These are phyloP conservation scores for Chelonus formosanus DNA, from an alignment of 2,888 invertebrate genomes.

Conservation along the genomic window DNA sequence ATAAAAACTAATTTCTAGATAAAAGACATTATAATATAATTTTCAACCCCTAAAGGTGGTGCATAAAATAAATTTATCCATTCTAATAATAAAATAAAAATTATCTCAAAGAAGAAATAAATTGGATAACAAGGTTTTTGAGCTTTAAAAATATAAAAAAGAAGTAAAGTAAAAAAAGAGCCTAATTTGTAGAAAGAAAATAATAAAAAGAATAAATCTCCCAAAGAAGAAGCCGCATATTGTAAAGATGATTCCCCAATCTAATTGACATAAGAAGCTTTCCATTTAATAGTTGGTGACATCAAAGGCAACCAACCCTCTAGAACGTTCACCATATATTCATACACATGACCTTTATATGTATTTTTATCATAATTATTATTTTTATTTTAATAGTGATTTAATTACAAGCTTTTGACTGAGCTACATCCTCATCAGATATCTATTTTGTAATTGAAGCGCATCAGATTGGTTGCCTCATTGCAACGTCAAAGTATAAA, in stretches of 20 bases:
- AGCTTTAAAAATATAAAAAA: too few relatives aligned
- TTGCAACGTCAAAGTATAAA: conserved; percentile 17
- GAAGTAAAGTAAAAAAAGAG: too few relatives aligned
- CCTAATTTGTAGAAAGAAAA: conserved; percentile 1
- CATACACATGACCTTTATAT: too few relatives aligned
- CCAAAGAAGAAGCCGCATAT: not conserved
- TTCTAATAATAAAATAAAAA: too few relatives aligned
- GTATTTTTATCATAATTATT: too few relatives aligned
- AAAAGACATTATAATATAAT: too few relatives aligned
- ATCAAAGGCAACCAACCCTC: conserved; percentile 33
- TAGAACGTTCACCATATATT: conserved; percentile 45
- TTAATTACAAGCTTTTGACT: conserved; percentile 54
- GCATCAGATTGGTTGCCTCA: conserved; percentile 17
- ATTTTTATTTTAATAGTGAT: conserved; percentile 57
- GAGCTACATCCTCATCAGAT: conserved; percentile 41
- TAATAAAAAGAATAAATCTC: too few relatives aligned
- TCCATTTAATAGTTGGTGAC: conserved; percentile 32
- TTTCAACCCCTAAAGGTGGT: too few relatives aligned
- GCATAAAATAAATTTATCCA: too few relatives aligned
- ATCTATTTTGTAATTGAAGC: conserved; percentile 7
- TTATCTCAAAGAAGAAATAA: too few relatives aligned
- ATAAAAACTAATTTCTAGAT: too few relatives aligned
- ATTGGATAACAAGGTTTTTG: too few relatives aligned
- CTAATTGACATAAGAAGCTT: conserved; percentile 61
- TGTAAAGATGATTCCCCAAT: conserved; percentile 46